Evolutionary conservation across 2,888 invertebrate genomes (phyloP).

Genomic region (Caenorhabditis uteleia): DNA sequence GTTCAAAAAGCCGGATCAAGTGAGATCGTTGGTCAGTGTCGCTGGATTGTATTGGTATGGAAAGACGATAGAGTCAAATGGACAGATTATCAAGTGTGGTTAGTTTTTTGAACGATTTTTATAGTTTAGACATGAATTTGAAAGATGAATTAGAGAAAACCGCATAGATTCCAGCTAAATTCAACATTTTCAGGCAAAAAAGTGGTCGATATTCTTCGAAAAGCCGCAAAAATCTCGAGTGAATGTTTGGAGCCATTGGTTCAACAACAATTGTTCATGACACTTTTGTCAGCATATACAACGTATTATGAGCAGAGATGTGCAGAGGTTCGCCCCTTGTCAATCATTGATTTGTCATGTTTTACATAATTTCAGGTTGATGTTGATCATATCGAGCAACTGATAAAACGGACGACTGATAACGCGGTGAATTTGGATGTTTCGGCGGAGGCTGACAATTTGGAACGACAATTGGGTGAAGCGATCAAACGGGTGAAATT

Average conservation of each 20-base stretch:
- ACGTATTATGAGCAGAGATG: constrained; percentile 90
- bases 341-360: neutral
- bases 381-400: constrained; percentile 77
- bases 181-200: constrained; percentile 76
- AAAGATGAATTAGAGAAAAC: too few species aligned
- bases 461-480: constrained; percentile 86
- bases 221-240: constrained; percentile 83
- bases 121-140: too few species aligned
- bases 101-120: neutral
- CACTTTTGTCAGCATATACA: constrained; percentile 89
- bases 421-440: constrained; percentile 91
- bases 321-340: constrained; percentile 73
- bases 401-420: constrained; percentile 89
- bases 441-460: constrained; percentile 94
- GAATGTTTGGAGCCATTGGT: constrained; percentile 97
- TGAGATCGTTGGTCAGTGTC: constrained; percentile 75
- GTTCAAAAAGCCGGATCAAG: constrained; percentile 92
- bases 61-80: constrained; percentile 28
- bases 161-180: neutral
- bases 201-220: constrained; percentile 92
- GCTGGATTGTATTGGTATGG: constrained; percentile 92
- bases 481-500: constrained; percentile 23
- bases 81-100: constrained; percentile 77
- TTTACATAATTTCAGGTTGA: constrained; percentile 75
- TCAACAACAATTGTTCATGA: constrained; percentile 93